A percentile compares a stretch with the other conserved stretches of the same genome.
phyloP scores from a whole-genome alignment of 2,888 invertebrate genomes.

The Brachylomia viminalis region DNA sequence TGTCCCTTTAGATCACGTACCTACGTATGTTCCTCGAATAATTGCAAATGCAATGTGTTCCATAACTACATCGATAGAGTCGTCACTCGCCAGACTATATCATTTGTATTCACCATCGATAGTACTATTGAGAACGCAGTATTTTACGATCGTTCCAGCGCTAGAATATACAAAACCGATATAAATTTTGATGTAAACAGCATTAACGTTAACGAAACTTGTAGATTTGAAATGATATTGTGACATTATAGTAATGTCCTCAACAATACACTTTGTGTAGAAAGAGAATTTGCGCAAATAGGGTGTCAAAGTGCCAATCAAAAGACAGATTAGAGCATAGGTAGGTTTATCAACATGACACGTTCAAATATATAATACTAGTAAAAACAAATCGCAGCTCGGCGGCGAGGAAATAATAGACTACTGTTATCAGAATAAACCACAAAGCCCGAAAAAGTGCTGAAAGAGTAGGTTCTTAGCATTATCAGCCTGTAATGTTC shows the following conservation, averaged over 20 bases:
- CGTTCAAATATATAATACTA: no score
- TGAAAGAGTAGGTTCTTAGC: neutral
- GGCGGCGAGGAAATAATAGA: no score
- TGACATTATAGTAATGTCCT: slow-evolving; percentile 38
- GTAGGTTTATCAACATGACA: no score
- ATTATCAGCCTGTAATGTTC: no score
- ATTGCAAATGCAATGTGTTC: slow-evolving; percentile 63
- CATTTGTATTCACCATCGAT: slow-evolving; percentile 72
- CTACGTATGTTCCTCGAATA: slow-evolving; percentile 66
- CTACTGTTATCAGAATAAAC: neutral
- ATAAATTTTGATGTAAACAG: slow-evolving; percentile 57
- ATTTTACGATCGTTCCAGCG: slow-evolving; percentile 59
- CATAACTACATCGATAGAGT: slow-evolving; percentile 37
- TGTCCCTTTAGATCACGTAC: slow-evolving; percentile 55
- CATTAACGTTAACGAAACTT: slow-evolving; percentile 49
- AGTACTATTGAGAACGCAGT: slow-evolving; percentile 60
- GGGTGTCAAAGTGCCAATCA: no score
- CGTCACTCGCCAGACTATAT: slow-evolving; percentile 54
- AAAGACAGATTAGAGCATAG: no score
- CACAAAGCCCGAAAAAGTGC: neutral
- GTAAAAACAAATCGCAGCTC: no score
- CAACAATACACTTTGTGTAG: neutral
- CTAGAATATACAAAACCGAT: slow-evolving; percentile 49
- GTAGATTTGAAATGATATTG: slow-evolving; percentile 43
- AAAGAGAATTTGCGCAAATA: neutral